These are phyloP conservation scores for Drosophila lacteicornis DNA, from an alignment of 1,140 invertebrate species.

Conservation along the genomic window DNA sequence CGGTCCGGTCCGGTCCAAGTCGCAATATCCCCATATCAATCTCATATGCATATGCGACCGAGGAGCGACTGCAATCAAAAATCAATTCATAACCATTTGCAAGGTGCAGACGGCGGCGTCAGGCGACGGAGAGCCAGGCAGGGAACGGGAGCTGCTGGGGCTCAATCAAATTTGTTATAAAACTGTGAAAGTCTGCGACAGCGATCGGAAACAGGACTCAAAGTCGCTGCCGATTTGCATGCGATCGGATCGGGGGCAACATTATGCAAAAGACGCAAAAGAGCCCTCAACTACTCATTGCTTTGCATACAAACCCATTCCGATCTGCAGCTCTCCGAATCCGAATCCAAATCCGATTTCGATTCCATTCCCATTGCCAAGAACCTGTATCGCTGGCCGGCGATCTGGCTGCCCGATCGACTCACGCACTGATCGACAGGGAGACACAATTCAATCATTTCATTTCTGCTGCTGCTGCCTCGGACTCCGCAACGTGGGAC, in stretches of 20 bases:
- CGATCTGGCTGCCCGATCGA: conserved; percentile 53
- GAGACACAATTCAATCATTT: conserved; percentile 84
- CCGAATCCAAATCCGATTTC: background rate
- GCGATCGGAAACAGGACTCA: conserved; percentile 82
- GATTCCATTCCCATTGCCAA: conserved; percentile 15
- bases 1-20: background rate
- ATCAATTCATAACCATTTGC: conserved; percentile 84
- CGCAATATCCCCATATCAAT: conserved; percentile 28
- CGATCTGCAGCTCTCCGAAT: conserved; percentile 4
- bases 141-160: conserved; percentile 29
- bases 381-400: conserved; percentile 57
- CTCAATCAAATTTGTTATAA: conserved; percentile 84
- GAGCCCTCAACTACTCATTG: conserved; percentile 6
- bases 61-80: conserved; percentile 73
- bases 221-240: conserved; percentile 74
- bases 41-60: conserved; percentile 50
- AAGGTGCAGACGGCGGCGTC: conserved; percentile 69
- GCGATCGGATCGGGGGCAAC: conserved; percentile 37
- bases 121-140: conserved; percentile 19
- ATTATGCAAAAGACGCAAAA: conserved; percentile 65
- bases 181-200: conserved; percentile 80
- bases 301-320: conserved; percentile 65
- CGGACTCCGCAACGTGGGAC: conserved; percentile 35
- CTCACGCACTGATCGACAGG: conserved; percentile 74
- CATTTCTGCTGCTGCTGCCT: conserved; percentile 18